Conservation (phyloP, 2,888 invertebrate species). For the Limnephilus marmoratus region DNA sequence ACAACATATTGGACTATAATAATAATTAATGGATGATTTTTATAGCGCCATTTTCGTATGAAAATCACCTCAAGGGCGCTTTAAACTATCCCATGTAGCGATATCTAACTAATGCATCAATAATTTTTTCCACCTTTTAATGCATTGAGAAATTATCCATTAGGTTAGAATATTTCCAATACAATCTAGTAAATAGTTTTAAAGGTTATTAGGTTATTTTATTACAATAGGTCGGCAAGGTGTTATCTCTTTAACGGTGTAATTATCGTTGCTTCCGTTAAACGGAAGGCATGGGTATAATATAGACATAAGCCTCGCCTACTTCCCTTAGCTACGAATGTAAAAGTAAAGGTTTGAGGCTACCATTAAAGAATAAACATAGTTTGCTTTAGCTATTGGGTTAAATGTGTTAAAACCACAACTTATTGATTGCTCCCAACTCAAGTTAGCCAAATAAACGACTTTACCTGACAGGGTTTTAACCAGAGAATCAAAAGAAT, state of each 20-base stretch:
- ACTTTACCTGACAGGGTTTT: not conserved
- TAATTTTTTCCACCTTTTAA: not conserved
- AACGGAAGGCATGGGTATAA: not conserved
- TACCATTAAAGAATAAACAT: not conserved
- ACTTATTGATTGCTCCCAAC: not conserved
- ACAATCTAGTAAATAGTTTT: not conserved
- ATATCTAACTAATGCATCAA: not conserved
- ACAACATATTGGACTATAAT: no score
- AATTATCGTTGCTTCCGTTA: not conserved
- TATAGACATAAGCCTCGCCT: not conserved
- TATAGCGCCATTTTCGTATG: no score
- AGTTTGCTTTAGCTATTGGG: not conserved
- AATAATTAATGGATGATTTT: no score
- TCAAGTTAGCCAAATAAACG: not conserved
- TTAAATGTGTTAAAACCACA: not conserved
- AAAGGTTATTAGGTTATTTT: not conserved
- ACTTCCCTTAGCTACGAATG: not conserved
- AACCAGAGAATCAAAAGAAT: not conserved
- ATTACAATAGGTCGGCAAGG: not conserved
- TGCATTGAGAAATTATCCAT: not conserved
- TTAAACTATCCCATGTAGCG: not conserved
- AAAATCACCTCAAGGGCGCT: no score
- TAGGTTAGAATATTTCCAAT: not conserved
- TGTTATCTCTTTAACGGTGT: not conserved
- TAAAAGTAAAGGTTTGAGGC: not conserved